Conservation (phyloP, 2,888 invertebrate species). For the Cyclophora albipunctata region DNA sequence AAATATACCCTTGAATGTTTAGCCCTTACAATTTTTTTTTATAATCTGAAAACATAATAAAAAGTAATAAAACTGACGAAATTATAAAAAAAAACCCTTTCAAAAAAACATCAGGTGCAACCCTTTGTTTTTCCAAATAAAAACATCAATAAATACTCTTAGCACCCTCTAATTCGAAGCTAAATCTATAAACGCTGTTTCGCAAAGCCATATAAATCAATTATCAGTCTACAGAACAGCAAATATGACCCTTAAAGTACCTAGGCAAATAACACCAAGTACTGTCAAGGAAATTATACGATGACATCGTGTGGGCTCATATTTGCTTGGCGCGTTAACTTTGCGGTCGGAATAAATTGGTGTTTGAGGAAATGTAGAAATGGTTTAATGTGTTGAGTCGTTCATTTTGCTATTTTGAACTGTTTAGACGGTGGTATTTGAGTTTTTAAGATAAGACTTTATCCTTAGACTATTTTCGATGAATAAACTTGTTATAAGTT, state of each 20-base stretch:
- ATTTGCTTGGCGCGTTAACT: not conserved
- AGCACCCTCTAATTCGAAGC: not conserved
- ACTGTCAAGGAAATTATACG: slow-evolving; percentile 5
- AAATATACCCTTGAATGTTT: too few relatives aligned
- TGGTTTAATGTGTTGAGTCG: not conserved
- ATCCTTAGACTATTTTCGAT: not conserved
- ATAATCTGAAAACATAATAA: too few relatives aligned
- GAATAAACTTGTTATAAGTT: not conserved
- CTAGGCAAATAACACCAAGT: not conserved
- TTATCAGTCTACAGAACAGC: slow-evolving; percentile 40
- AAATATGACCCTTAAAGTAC: slow-evolving; percentile 42
- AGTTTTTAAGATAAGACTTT: not conserved
- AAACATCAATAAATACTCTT: not conserved
- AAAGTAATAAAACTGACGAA: too few relatives aligned
- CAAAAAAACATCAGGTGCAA: too few relatives aligned
- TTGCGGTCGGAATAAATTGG: not conserved
- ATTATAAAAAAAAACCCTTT: too few relatives aligned
- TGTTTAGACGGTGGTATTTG: not conserved
- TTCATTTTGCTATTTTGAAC: not conserved
- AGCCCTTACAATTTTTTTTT: too few relatives aligned
- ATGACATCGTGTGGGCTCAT: not conserved
- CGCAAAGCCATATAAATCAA: slow-evolving; percentile 46
- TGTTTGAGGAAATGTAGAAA: not conserved
- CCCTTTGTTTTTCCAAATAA: too few relatives aligned
- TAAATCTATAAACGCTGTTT: slow-evolving; percentile 10